Conservation (phyloP, 2,113 vertebrate genomes). For the Corythornis vintsioides region DNA sequence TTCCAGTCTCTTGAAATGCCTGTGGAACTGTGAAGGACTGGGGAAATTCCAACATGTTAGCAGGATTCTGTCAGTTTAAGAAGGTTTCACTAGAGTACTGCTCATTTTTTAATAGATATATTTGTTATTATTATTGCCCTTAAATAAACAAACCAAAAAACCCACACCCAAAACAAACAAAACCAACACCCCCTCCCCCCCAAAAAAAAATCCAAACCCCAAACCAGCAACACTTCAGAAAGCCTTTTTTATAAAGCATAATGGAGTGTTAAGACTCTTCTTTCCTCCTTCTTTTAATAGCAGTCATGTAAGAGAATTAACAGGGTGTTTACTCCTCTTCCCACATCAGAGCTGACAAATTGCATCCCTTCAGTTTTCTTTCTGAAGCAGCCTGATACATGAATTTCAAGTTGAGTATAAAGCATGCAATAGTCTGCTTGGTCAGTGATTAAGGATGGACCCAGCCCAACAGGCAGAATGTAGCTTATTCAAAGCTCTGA, state of each 20-base stretch:
- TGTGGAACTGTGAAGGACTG: not conserved
- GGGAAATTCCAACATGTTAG: not conserved
- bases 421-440: slow-evolving; percentile 9
- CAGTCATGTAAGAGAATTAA: slow-evolving; percentile 43
- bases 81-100: not conserved
- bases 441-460: slow-evolving; percentile 58
- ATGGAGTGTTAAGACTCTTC: slow-evolving; percentile 40
- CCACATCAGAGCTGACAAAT: slow-evolving; percentile 59
- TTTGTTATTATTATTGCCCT: not conserved
- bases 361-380: slow-evolving; percentile 43
- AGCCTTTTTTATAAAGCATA: slow-evolving; percentile 16
- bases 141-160: not conserved
- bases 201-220: not conserved
- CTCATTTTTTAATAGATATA: not conserved
- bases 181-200: too few species aligned
- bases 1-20: not conserved
- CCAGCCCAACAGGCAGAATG: slow-evolving; percentile 42
- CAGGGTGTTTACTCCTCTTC: slow-evolving; percentile 58
- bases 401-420: slow-evolving; percentile 37
- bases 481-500: slow-evolving; percentile 52
- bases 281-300: slow-evolving; percentile 66
- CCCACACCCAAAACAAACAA: not conserved
- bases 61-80: not conserved
- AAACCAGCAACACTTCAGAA: not conserved
- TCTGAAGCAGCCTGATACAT: slow-evolving; percentile 39